Conservation (phyloP, 2,797 vertebrate species). For the Sebastes minor region DNA sequence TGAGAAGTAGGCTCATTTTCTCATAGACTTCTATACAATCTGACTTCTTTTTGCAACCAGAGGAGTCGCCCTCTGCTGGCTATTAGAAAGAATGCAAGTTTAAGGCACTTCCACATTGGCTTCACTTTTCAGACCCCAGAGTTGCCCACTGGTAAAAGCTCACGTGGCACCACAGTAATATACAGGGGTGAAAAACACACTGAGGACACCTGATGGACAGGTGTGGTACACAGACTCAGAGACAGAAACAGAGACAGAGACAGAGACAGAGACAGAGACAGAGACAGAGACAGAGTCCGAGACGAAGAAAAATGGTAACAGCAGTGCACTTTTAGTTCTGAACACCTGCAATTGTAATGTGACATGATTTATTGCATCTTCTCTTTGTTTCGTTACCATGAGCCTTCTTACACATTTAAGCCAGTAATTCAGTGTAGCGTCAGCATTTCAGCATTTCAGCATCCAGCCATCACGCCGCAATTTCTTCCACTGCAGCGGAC, state of each 20-base stretch:
- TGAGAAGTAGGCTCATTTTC: no score
- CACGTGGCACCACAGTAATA: not conserved
- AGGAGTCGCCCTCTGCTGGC: no score
- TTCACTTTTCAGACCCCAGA: no score
- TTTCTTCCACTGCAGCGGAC: not conserved
- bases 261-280: not conserved
- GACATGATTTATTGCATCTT: not conserved
- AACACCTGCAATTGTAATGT: not conserved
- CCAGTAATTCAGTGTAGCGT: not conserved
- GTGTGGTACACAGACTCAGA: not conserved
- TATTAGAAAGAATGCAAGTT: no score
- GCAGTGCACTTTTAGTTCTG: not conserved
- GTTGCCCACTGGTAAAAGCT: not conserved
- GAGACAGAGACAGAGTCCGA: not conserved
- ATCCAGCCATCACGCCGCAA: not conserved
- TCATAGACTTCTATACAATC: no score
- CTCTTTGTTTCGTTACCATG: not conserved
- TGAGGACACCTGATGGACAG: not conserved
- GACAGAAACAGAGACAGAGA: not conserved
- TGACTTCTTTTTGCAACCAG: fast-evolving
- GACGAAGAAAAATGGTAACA: not conserved
- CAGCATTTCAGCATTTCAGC: not conserved
- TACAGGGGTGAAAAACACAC: not conserved
- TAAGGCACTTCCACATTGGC: no score
- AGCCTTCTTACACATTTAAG: not conserved